Conservation (phyloP, 2,113 vertebrate species). For the Dasypus novemcinctus region DNA sequence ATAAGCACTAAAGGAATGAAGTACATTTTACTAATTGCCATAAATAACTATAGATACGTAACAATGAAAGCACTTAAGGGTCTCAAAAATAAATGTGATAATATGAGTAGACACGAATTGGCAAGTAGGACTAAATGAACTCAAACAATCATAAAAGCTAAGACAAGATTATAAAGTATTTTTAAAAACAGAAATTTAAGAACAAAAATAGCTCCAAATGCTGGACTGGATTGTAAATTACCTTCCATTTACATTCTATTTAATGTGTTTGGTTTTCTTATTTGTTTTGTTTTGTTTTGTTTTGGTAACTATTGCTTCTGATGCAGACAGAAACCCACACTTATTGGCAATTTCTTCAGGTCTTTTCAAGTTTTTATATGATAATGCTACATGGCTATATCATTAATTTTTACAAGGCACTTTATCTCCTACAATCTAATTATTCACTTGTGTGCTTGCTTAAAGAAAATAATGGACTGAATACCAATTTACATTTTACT, state of each 20-base stretch:
- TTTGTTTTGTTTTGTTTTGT: not conserved
- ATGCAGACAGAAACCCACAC: not conserved
- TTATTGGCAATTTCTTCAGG: not conserved
- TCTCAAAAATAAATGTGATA: not conserved
- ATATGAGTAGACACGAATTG: not conserved
- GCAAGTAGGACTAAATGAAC: not conserved
- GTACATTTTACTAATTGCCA: not conserved
- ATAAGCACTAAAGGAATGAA: not conserved
- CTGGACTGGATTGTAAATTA: not conserved
- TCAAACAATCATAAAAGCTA: not conserved
- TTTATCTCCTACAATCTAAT: not conserved
- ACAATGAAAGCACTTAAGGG: not conserved
- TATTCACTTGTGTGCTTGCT: not conserved
- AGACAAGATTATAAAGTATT: not conserved
- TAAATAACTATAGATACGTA: not conserved
- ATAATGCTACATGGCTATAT: not conserved
- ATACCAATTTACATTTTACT: not conserved
- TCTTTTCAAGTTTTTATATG: not conserved
- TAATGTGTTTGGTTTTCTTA: not conserved
- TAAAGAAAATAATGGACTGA: slow-evolving; percentile 19
- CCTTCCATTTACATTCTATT: too few species aligned
- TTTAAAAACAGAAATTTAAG: not conserved
- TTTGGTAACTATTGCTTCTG: not conserved
- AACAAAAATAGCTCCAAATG: not conserved
- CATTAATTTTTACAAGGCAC: not conserved